phyloP scores from a whole-genome alignment of 2,888 invertebrate genomes.

The Caenorhabditis zanzibari region DNA sequence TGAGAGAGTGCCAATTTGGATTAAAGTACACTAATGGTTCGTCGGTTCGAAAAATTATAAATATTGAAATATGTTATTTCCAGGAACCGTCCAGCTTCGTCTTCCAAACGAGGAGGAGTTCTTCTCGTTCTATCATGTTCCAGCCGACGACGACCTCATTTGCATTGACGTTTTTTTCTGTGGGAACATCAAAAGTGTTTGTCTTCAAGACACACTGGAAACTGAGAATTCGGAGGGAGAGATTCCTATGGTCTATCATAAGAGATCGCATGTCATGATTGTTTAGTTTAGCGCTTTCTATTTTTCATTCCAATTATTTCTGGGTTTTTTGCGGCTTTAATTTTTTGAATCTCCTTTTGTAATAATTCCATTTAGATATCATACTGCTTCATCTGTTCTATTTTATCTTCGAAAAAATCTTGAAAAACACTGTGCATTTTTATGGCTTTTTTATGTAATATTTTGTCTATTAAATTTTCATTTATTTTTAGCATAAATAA shows the following conservation, averaged over 20 bases:
- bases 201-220: slow-evolving; percentile 16
- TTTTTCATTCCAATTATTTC: background rate
- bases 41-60: background rate
- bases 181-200: slow-evolving; percentile 20
- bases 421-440: too few relatives aligned
- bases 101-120: slow-evolving; percentile 13
- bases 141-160: background rate
- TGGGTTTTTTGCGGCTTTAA: background rate
- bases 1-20: slow-evolving; percentile 19
- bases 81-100: slow-evolving; percentile 25
- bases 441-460: too few relatives aligned
- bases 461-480: too few relatives aligned
- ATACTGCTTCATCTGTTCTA: too few relatives aligned
- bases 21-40: slow-evolving; percentile 17
- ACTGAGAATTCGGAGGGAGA: background rate
- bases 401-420: too few relatives aligned
- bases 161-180: slow-evolving; percentile 43
- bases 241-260: background rate
- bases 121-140: slow-evolving; percentile 22
- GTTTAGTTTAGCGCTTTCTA: background rate
- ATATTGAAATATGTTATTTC: background rate
- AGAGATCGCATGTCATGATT: slow-evolving; percentile 1
- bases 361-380: too few relatives aligned
- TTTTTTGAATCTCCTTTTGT: background rate
- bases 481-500: too few relatives aligned